Evolutionary conservation across 2,888 invertebrate species (phyloP), one percentile per base, ranked within the genome.

Genomic region (Pristionchus maxplancki): DNA sequence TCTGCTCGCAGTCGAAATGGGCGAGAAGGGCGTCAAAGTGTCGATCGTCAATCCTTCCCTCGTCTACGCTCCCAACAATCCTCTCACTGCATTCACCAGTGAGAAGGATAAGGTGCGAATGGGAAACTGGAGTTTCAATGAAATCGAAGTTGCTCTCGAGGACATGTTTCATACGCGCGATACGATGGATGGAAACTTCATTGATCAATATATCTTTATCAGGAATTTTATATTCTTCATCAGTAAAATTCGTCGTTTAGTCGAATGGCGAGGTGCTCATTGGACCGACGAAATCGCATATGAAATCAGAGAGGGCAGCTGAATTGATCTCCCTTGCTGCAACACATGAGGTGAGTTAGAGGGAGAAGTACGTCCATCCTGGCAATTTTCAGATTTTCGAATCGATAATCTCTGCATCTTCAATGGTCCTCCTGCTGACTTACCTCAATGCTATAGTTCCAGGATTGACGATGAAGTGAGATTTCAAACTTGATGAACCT

Each of bases 1-100:
- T 91, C 94, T 96, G n/a, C 95, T 97, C 82, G 94, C 96, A 87
- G 93, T 95, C 24, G 97, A 97, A 94, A 96, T 96, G 93, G 91
- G 96, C 48, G 95, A 95, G n/a, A 95, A 96, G 74, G 96, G 96
- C 87, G 95, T 97, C 4, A 48, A 40, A 40, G 96, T 97, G 0
- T 96, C 96, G 0, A 94, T 97, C 78, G 95, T 97, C 58, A 97
- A 97, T 93, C 97, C 97, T 0, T 97, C 97, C 9, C 97, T 97
- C 4, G 96, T 96, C 28, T 96, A 44, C 74, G 88, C 88, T 13
- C 89, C 89, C 71, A 89, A 89, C 62, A 89, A 89, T 40, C 86
- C 87, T 11, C 82, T 81, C 20, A 78, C 67, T 28, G 89, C 89
- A n/a, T 89, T 85, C 74, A 89, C 89, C 15, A 53, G 50, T 40